Conservation (phyloP, 1,140 invertebrate genomes). For the Bombus confusus region DNA sequence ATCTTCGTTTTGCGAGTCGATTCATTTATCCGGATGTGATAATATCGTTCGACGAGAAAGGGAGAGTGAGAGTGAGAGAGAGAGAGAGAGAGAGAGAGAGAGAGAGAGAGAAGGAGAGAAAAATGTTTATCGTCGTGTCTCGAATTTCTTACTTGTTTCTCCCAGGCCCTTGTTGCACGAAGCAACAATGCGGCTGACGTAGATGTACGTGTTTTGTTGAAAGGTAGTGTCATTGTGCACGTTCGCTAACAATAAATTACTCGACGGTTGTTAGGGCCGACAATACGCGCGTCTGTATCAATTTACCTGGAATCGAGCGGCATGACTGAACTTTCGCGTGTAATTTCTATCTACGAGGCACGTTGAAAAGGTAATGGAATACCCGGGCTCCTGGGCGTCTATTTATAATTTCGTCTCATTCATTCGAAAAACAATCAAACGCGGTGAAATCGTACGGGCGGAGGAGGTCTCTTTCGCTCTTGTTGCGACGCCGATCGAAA, state of each 20-base stretch:
- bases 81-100: too few relatives aligned
- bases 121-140: neutral
- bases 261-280: conserved; percentile 51
- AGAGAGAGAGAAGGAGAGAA: too few relatives aligned
- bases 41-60: neutral
- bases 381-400: conserved; percentile 41
- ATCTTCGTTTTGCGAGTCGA: neutral
- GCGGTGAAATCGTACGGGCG: conserved; percentile 46
- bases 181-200: neutral
- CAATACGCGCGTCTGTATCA: conserved; percentile 37
- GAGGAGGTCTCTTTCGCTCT: neutral
- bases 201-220: neutral
- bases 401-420: conserved; percentile 68
- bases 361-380: conserved; percentile 51
- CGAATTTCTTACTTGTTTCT: conserved; percentile 28
- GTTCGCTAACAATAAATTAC: conserved; percentile 56
- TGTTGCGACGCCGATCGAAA: conserved; percentile 29
- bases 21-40: neutral
- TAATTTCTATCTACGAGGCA: conserved; percentile 55
- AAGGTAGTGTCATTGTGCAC: conserved; percentile 15
- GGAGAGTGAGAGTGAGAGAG: too few relatives aligned
- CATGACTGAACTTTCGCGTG: conserved; percentile 47
- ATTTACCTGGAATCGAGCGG: conserved; percentile 53
- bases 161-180: neutral
- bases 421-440: conserved; percentile 66